These are phyloP conservation scores for Palloptera scutellata DNA, from an alignment of 2,888 invertebrate genomes.

Conservation along the genomic window DNA sequence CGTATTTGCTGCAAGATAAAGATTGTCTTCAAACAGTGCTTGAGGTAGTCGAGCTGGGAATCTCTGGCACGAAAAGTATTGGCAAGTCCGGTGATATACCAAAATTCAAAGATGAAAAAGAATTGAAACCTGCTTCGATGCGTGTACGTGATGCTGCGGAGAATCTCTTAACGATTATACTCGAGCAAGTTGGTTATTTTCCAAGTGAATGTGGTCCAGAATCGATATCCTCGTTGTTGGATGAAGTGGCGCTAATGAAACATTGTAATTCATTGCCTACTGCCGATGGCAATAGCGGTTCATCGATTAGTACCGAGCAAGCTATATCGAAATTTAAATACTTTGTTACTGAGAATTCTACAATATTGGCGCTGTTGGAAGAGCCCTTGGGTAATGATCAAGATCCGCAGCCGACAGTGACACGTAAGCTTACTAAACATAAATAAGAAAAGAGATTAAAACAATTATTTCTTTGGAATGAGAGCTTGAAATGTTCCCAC, in stretches of 20 bases:
- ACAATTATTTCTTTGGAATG: not conserved
- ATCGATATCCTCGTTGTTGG: conserved; percentile 84
- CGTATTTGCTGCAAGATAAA: conserved; percentile 86
- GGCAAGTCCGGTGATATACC: conserved; percentile 88
- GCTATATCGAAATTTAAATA: conserved; percentile 81
- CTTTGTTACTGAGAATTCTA: conserved; percentile 90
- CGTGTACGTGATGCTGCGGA: conserved; percentile 98
- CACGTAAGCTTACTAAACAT: conserved; percentile 65
- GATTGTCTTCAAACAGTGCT: conserved; percentile 92
- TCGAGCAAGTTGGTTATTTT: conserved; percentile 89
- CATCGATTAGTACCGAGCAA: conserved; percentile 62
- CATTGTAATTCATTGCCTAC: conserved; percentile 73
- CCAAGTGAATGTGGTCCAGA: conserved; percentile 85
- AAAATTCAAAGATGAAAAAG: conserved; percentile 94
- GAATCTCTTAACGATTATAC: conserved; percentile 85
- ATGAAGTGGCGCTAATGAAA: conserved; percentile 83
- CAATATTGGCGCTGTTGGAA: conserved; percentile 87
- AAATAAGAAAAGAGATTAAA: not conserved
- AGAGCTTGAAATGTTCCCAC: not conserved
- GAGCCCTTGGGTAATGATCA: conserved; percentile 91
- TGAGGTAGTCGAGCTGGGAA: conserved; percentile 96
- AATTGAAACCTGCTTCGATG: conserved; percentile 96
- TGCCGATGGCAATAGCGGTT: conserved; percentile 40
- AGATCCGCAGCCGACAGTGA: conserved; percentile 93
- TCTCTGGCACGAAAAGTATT: conserved; percentile 91